Conservation (phyloP, 2,797 vertebrate genomes). For the Allobates femoralis region DNA sequence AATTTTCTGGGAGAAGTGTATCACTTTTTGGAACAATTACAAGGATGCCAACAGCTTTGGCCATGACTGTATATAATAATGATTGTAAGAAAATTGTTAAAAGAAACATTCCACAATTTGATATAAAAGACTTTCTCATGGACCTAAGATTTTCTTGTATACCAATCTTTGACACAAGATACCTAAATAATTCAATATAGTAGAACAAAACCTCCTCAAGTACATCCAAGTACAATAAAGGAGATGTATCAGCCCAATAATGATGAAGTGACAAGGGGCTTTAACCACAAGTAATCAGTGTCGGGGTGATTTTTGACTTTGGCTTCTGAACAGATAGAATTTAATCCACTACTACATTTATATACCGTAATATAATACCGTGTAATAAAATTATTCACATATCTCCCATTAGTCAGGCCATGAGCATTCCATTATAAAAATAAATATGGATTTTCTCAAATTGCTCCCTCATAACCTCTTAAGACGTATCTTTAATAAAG, state of each 20-base stretch:
- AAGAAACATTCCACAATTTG: background rate
- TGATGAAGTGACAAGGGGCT: background rate
- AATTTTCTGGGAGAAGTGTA: no score
- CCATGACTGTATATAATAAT: no score
- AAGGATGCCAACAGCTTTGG: no score
- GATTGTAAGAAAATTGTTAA: background rate
- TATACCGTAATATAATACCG: background rate
- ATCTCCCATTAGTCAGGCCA: background rate
- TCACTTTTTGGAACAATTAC: no score
- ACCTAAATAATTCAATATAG: background rate
- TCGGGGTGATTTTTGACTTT: background rate
- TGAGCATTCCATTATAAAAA: background rate
- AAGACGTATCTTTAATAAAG: slow-evolving; percentile 10
- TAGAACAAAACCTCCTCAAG: background rate
- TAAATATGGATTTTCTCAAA: slow-evolving; percentile 16
- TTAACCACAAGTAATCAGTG: background rate
- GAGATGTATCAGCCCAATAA: background rate
- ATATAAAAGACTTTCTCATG: background rate
- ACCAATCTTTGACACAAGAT: background rate
- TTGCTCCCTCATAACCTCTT: slow-evolving; percentile 6
- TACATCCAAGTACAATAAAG: background rate
- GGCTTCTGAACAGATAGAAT: background rate
- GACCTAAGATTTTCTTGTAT: background rate
- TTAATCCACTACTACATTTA: background rate
- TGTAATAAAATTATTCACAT: slow-evolving; percentile 2